Percentiles rank a stretch among this genome's conserved stretches.
phyloP scores from a whole-genome alignment of 30 jellyfish, hydroid and myxozoan species.

The Aurelia sp. region DNA sequence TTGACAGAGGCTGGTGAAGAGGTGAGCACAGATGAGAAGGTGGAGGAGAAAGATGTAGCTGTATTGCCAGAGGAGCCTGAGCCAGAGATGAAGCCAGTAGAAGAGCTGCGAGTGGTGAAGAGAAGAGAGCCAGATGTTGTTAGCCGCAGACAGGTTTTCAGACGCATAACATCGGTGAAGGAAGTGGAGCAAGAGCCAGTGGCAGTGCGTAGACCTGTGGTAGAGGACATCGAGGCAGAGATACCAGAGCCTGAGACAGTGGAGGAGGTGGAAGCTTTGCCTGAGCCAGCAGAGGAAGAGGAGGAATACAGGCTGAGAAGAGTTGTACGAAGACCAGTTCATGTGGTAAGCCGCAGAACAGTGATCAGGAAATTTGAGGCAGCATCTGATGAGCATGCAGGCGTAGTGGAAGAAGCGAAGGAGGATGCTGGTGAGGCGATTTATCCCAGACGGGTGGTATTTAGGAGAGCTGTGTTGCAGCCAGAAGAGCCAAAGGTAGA shows the following conservation, averaged over 20 bases:
- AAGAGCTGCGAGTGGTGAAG: conserved; percentile 42
- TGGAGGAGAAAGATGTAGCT: conserved; percentile 51
- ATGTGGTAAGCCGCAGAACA: no score
- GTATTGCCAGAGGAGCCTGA: conserved; percentile 1
- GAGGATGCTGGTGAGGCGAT: conserved; percentile 42
- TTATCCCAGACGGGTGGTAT: conserved; percentile 48
- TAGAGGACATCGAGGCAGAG: no score
- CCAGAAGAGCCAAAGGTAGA: no score
- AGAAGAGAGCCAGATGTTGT: conserved; percentile 27
- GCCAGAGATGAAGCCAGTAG: conserved; percentile 10
- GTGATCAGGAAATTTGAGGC: no score
- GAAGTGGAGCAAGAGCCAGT: background rate
- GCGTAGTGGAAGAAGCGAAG: conserved; percentile 3
- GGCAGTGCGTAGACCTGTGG: no score
- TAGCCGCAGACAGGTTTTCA: conserved; percentile 24
- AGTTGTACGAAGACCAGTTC: no score
- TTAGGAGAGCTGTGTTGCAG: conserved; percentile 38
- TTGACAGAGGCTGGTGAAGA: conserved; percentile 50
- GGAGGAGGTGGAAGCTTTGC: no score
- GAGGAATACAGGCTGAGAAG: no score
- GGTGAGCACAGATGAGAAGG: conserved; percentile 33
- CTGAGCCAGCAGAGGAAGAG: no score
- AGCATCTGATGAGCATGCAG: no score
- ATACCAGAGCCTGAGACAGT: no score
- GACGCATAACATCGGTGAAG: background rate